Percentiles rank a stretch among this genome's conserved stretches.
phyloP scores from a whole-genome alignment of 2,797 vertebrate genomes.

The Clamator glandarius region DNA sequence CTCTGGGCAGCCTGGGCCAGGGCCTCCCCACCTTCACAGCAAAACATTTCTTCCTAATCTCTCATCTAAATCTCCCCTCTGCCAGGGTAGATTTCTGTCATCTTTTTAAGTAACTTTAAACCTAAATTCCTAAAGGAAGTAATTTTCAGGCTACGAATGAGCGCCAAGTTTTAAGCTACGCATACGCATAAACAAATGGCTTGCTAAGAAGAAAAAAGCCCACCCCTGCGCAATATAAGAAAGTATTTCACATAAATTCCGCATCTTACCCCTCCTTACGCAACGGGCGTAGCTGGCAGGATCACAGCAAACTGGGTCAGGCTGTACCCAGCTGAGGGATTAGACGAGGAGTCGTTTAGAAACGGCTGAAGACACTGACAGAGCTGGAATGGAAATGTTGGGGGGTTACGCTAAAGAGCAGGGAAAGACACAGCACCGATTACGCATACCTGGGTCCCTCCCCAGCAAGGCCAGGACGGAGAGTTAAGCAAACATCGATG shows the following conservation, averaged over 20 bases:
- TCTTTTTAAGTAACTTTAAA: not conserved
- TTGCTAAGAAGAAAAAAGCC: not conserved
- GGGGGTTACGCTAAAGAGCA: not conserved
- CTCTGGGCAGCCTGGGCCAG: no score
- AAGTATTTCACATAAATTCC: not conserved
- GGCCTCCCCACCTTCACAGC: no score
- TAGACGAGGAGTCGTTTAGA: not conserved
- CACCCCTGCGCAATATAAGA: not conserved
- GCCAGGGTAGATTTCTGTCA: no score
- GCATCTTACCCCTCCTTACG: not conserved
- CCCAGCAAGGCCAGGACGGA: not conserved
- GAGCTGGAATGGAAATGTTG: not conserved
- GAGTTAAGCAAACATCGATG: not conserved
- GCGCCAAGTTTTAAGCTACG: not conserved
- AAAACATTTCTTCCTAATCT: no score
- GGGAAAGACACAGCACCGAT: not conserved
- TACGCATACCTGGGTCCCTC: not conserved
- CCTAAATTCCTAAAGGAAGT: not conserved
- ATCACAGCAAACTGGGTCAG: constrained; percentile 23
- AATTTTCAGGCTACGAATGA: not conserved
- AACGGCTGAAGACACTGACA: not conserved
- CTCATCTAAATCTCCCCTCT: no score
- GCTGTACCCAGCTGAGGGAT: constrained; percentile 52
- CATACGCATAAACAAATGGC: not conserved
- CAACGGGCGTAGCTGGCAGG: constrained; percentile 22